phyloP scores from a whole-genome alignment of 2,888 invertebrate species.

The Notocelia uddmanniana region DNA sequence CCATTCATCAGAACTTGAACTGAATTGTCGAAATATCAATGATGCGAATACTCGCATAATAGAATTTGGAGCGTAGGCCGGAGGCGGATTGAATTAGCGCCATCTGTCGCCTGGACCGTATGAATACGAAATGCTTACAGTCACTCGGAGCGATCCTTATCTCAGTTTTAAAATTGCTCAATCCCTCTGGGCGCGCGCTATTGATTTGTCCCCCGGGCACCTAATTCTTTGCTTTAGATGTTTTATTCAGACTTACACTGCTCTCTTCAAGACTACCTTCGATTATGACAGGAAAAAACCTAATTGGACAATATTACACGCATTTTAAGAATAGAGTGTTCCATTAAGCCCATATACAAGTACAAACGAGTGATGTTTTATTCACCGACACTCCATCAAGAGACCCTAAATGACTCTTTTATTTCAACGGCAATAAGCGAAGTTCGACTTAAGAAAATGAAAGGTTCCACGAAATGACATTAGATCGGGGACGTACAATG shows the following conservation, averaged over 20 bases:
- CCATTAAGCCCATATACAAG: constrained; percentile 31
- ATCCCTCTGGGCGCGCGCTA: constrained; percentile 76
- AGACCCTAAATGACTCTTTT: constrained; percentile 65
- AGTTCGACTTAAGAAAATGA: constrained; percentile 72
- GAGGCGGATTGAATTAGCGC: constrained; percentile 84
- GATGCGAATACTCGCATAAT: constrained; percentile 84
- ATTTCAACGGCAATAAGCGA: constrained; percentile 66
- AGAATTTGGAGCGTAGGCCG: constrained; percentile 83
- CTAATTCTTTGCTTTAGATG: constrained; percentile 77
- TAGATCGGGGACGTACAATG: constrained; percentile 72
- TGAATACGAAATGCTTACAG: constrained; percentile 83
- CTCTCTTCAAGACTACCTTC: constrained; percentile 53
- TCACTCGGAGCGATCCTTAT: constrained; percentile 80
- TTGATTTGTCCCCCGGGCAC: constrained; percentile 80
- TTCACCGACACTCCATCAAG: constrained; percentile 63
- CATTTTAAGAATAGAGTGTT: constrained; percentile 50
- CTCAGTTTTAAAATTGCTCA: constrained; percentile 85
- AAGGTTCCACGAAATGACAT: constrained; percentile 74
- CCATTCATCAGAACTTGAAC: constrained; percentile 61
- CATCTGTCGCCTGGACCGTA: constrained; percentile 83
- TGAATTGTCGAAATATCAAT: constrained; percentile 84
- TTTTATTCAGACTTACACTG: constrained; percentile 75
- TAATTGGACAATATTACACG: constrained; percentile 37
- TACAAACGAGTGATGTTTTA: constrained; percentile 60
- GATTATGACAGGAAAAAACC: not conserved